Conservation (phyloP, 37 sponge, comb jelly and placozoan species). For the Oscarella lobularis region DNA sequence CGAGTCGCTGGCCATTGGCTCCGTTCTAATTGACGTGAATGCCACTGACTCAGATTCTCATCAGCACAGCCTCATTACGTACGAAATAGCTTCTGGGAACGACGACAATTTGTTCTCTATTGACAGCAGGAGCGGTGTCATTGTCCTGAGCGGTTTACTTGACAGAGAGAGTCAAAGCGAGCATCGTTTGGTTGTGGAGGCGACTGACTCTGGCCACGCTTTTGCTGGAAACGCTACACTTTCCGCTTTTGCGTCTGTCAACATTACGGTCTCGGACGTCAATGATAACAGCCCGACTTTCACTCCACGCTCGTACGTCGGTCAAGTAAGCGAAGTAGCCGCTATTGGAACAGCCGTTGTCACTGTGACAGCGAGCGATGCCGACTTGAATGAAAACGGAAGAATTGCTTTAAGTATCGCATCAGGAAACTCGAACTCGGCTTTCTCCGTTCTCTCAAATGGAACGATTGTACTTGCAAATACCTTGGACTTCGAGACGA, state of each 20-base stretch:
- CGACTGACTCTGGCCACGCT: slow-evolving; percentile 16
- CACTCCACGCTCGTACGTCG: neutral
- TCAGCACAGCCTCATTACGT: neutral
- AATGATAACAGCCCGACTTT: neutral
- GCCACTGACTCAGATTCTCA: neutral
- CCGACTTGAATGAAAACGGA: neutral
- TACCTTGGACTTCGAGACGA: slow-evolving; percentile 6
- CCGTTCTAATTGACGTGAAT: neutral
- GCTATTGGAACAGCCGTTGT: slow-evolving; percentile 4
- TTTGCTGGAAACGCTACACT: neutral
- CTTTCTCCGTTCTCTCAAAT: slow-evolving; percentile 6
- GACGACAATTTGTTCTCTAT: neutral
- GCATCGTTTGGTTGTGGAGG: slow-evolving; percentile 13
- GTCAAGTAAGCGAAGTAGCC: neutral
- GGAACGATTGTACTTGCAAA: slow-evolving; percentile 23
- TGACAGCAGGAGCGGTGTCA: slow-evolving; percentile 7
- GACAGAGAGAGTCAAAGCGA: slow-evolving; percentile 24
- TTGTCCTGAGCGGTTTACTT: slow-evolving; percentile 22
- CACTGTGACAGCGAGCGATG: slow-evolving; percentile 9
- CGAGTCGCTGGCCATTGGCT: neutral
- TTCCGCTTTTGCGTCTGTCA: neutral
- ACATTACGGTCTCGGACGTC: slow-evolving; percentile 1
- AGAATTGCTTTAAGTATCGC: slow-evolving; percentile 14
- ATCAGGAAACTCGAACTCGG: neutral
- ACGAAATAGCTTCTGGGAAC: neutral